Base-by-base conservation (phyloP, 2,113 vertebrate species). In the Damaliscus lunatus region DNA sequence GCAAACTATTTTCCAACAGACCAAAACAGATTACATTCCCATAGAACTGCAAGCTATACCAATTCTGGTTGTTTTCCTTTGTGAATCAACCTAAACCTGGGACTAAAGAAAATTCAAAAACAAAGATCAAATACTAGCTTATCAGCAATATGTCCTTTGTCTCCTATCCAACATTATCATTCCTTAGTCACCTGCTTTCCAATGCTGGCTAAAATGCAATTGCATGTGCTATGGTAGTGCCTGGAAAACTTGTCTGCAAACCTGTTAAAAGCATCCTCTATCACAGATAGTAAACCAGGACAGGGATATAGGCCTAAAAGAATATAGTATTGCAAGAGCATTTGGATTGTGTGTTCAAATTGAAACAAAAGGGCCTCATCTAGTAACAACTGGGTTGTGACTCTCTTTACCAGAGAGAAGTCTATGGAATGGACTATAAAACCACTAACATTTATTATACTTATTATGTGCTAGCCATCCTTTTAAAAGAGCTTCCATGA, bases 1-100 rank as follows among this genome's bases (percentile, higher is more conserved):
- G 36, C 53, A 91, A 96, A 90, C 40, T 95, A 94, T 96, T 97
- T 97, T 97, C 21, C 57, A 90, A 90, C 57, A 90, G 52, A 81
- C 52, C 5, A 27, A 94, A 91, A 92, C 71, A 55, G 71, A 94
- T 94, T 84, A 78, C 5, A 62, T 82, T 94, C 6, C 92, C 50
- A 36, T 40, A 46, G 84, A 94, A 90, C 67, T 92, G 33, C 46
- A 88, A 55, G 36, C 16, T 5, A 94, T 64, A 82, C 15, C 1
- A 77, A 77, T 81, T 80, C 31, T 90, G 36, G 2, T 36, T 90
- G 12, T 74, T 81, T 96, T 96, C 14, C 7, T 90, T 96, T 62
- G 11, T 88, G 52, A 91, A 90, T 81, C 48, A 90, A 50, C 27
- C n/a, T 57, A 77, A 88, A 82, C 81, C 17, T 84, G 29, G 46